These are phyloP conservation scores for Fragum whitleyi DNA, from an alignment of 2,888 invertebrate species.

Conservation along the genomic window DNA sequence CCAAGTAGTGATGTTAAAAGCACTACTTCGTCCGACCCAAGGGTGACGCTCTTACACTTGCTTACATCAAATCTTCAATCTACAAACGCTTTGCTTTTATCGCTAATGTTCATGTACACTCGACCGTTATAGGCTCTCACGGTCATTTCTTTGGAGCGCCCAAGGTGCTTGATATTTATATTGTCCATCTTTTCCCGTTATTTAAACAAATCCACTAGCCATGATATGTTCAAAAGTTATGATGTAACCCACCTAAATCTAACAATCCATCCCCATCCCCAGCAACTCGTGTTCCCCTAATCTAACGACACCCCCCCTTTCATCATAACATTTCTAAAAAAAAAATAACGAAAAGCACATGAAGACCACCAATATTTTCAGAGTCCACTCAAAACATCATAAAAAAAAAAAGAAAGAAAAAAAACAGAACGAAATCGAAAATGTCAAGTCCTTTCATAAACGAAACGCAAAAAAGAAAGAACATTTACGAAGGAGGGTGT, in stretches of 20 bases:
- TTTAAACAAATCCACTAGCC: slow-evolving; percentile 12
- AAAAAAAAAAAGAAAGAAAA: too few species aligned
- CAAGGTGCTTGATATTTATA: slow-evolving; percentile 2
- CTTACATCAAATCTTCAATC: slow-evolving; percentile 5
- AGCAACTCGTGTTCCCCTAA: too few species aligned
- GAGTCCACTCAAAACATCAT: not conserved
- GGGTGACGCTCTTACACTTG: slow-evolving; percentile 9
- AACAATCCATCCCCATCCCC: too few species aligned
- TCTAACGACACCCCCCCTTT: not conserved
- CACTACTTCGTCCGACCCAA: slow-evolving; percentile 11
- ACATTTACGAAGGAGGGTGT: too few species aligned
- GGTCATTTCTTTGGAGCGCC: slow-evolving; percentile 7
- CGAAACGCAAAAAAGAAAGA: too few species aligned
- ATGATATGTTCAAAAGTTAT: not conserved
- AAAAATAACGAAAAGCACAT: not conserved
- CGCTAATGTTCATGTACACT: slow-evolving; percentile 4
- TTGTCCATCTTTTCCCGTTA: not conserved
- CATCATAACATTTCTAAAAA: not conserved
- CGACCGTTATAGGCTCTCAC: not conserved
- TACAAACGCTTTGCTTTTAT: slow-evolving; percentile 13
- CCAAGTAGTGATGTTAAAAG: slow-evolving; percentile 1
- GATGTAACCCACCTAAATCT: not conserved
- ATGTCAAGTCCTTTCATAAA: not conserved
- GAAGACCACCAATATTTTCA: not conserved
- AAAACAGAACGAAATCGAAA: not conserved